These are phyloP conservation scores for Pelodiscus sinensis DNA, from an alignment of 2,113 vertebrate genomes.

Conservation along the genomic window DNA sequence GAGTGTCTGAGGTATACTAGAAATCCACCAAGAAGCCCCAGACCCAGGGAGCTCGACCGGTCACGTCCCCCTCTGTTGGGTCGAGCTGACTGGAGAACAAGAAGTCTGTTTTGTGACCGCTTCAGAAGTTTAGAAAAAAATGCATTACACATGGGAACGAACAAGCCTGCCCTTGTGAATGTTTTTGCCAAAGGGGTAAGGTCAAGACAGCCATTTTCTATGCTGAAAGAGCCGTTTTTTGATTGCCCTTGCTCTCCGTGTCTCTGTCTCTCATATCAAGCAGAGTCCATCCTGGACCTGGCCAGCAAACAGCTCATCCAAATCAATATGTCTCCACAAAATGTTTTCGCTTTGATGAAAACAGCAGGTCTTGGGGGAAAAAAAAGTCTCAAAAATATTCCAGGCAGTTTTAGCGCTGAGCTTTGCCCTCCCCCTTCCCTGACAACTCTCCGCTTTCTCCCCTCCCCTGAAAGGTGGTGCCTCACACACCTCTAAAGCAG, in stretches of 20 bases:
- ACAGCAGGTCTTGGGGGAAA: neutral
- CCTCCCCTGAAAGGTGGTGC: too few species aligned
- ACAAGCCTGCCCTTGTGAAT: neutral
- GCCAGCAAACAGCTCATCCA: neutral
- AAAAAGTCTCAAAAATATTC: neutral
- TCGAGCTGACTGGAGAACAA: neutral
- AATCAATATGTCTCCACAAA: neutral
- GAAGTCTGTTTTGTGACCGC: neutral
- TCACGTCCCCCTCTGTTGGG: too few species aligned
- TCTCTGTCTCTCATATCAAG: neutral
- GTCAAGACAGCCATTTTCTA: neutral
- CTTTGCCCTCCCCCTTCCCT: neutral
- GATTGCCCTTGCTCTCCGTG: neutral
- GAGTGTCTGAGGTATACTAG: too few species aligned
- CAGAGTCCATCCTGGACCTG: neutral
- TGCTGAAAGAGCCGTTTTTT: neutral
- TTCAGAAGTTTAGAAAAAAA: neutral
- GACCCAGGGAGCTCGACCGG: too few species aligned
- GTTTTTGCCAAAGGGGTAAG: rapidly evolving
- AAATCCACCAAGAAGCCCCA: too few species aligned
- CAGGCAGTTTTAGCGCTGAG: neutral
- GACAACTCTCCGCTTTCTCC: neutral
- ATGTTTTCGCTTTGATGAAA: neutral
- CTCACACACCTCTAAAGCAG: neutral
- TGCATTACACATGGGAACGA: neutral